phyloP scores from a whole-genome alignment of 2,888 invertebrate species.

The Pristionchus fissidentatus region DNA sequence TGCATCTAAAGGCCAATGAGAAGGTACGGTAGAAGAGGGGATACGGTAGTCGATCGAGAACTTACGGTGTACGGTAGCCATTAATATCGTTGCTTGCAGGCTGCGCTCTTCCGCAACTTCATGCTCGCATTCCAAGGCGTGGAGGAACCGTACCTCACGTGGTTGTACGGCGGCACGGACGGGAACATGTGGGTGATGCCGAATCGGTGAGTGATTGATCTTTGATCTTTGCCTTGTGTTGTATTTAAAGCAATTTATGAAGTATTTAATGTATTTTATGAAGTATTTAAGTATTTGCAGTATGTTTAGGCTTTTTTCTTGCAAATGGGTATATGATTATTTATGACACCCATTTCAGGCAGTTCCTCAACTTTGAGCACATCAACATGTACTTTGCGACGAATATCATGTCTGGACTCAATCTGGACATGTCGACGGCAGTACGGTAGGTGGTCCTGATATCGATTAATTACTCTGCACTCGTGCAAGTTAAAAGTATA shows the following conservation, averaged over 20 bases:
- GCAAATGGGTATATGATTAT: neutral
- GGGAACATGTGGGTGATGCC: constrained; percentile 71
- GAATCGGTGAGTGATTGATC: constrained; percentile 56
- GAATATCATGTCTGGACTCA: constrained; percentile 63
- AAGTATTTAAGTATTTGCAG: neutral
- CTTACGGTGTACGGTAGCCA: neutral
- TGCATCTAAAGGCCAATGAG: constrained; percentile 33
- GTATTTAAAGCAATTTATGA: neutral
- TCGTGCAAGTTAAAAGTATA: too few species aligned
- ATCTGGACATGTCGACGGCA: constrained; percentile 66
- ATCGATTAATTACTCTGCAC: neutral
- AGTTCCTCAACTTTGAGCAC: constrained; percentile 64
- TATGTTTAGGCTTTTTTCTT: too few species aligned
- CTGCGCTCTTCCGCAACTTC: constrained; percentile 69
- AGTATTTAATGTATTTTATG: neutral
- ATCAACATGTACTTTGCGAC: constrained; percentile 65
- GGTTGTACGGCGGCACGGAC: constrained; percentile 67
- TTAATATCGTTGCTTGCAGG: constrained; percentile 52
- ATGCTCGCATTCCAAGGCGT: constrained; percentile 68
- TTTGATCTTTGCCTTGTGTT: constrained; percentile 10
- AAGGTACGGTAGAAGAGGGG: constrained; percentile 17
- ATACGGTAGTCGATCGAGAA: neutral
- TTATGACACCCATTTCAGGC: too few species aligned
- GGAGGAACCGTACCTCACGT: constrained; percentile 72
- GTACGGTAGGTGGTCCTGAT: constrained; percentile 19